A percentile compares a stretch with the other conserved stretches of the same genome.
These are phyloP conservation scores for Drosophila anceps DNA, from an alignment of 2,888 invertebrate genomes.

Conservation along the genomic window DNA sequence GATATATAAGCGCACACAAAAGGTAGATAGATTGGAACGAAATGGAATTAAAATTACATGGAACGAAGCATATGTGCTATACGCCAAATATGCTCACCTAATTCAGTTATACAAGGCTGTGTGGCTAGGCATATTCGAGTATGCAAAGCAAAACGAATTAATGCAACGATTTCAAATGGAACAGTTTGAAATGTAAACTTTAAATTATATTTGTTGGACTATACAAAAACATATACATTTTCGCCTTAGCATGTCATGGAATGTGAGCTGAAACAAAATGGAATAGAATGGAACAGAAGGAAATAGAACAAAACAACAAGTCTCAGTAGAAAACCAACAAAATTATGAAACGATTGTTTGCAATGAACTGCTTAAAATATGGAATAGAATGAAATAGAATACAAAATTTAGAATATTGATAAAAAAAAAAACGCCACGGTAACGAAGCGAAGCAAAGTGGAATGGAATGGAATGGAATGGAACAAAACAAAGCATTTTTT, in stretches of 20 bases:
- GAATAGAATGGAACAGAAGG: background rate
- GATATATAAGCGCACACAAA: background rate
- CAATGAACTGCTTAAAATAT: background rate
- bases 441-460: too few species aligned
- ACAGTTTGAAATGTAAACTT: background rate
- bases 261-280: background rate
- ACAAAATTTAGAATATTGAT: too few species aligned
- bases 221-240: too few species aligned
- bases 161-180: background rate
- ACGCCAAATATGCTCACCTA: background rate
- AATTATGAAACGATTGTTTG: background rate
- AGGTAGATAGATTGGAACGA: background rate
- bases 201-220: too few species aligned
- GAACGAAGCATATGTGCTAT: background rate
- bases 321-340: background rate
- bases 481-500: background rate
- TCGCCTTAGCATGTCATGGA: background rate
- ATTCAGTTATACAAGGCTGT: background rate
- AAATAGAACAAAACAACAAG: background rate
- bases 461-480: background rate
- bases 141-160: too few species aligned
- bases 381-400: background rate
- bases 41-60: constrained; percentile 4
- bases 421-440: too few species aligned
- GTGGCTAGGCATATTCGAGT: background rate